Evolutionary conservation across 2,888 invertebrate genomes (phyloP).

Genomic region (Microchrysa polita): DNA sequence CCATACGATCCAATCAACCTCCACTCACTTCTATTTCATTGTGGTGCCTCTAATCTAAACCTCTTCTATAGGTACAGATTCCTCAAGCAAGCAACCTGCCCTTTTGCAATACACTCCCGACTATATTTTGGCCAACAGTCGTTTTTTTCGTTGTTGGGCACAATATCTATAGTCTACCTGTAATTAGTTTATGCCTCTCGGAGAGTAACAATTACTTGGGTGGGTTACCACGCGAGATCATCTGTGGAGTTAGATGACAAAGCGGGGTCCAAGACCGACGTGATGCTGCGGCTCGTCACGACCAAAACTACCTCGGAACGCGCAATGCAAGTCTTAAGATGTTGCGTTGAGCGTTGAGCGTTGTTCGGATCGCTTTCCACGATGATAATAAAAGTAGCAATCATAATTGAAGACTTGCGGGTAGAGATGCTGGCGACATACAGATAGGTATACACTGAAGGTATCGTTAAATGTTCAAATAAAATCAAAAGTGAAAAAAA

Average conservation of each 20-base stretch:
- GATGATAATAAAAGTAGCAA: conserved; percentile 13
- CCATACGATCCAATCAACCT: conserved; percentile 33
- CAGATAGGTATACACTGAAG: neutral
- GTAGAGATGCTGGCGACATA: neutral
- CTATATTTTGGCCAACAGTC: conserved; percentile 30
- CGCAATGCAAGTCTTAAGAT: neutral
- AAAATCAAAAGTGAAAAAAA: conserved; percentile 8
- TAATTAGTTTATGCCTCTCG: conserved; percentile 38
- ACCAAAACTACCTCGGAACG: conserved; percentile 21
- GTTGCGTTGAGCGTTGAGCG: neutral
- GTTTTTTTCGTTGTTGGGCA: neutral
- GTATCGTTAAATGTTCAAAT: neutral
- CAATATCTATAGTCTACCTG: conserved; percentile 24
- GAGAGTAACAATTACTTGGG: conserved; percentile 41
- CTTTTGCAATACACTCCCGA: neutral
- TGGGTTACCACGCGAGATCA: conserved; percentile 25
- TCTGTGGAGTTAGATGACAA: neutral
- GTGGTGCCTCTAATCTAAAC: neutral
- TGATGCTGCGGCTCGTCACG: conserved; percentile 22
- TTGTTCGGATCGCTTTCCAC: neutral
- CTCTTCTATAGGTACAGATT: no score
- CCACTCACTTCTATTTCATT: conserved; percentile 10
- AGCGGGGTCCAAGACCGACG: neutral
- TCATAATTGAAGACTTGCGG: neutral
- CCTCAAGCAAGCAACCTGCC: conserved; percentile 11